Conservation (phyloP, 2,888 invertebrate genomes). For the Eumacrocentrus americanus region DNA sequence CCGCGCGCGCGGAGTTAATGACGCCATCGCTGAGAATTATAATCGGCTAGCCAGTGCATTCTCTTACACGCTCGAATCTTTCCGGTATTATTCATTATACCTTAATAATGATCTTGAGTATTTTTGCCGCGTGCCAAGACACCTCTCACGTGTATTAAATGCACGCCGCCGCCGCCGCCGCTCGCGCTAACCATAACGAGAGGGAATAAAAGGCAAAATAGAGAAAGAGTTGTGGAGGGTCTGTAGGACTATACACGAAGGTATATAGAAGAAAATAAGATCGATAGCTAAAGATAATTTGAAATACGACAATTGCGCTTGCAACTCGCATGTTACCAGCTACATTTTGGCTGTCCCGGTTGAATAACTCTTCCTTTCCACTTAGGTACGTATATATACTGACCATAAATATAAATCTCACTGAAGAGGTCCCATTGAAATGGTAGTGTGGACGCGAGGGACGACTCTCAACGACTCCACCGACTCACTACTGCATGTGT, state of each 20-base stretch:
- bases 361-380: constrained; percentile 21
- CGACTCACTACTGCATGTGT: neutral
- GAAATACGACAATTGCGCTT: constrained; percentile 15
- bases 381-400: constrained; percentile 12
- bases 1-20: constrained; percentile 46
- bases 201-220: constrained; percentile 15
- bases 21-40: constrained; percentile 48
- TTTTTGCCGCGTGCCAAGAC: constrained; percentile 1
- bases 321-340: neutral
- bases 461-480: constrained; percentile 5
- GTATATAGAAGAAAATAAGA: constrained; percentile 8
- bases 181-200: constrained; percentile 24
- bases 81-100: constrained; percentile 51
- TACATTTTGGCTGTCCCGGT: constrained; percentile 14
- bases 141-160: neutral
- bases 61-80: constrained; percentile 47
- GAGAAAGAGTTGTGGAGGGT: neutral
- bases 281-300: constrained; percentile 25
- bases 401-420: constrained; percentile 22
- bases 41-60: constrained; percentile 43
- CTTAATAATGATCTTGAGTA: constrained; percentile 45
- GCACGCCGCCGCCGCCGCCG: too few relatives aligned
- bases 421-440: constrained; percentile 14
- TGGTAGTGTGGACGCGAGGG: constrained; percentile 18
- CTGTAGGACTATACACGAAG: neutral